Evolutionary conservation across 2,888 invertebrate species (phyloP).

Genomic region (Alcis repandata): DNA sequence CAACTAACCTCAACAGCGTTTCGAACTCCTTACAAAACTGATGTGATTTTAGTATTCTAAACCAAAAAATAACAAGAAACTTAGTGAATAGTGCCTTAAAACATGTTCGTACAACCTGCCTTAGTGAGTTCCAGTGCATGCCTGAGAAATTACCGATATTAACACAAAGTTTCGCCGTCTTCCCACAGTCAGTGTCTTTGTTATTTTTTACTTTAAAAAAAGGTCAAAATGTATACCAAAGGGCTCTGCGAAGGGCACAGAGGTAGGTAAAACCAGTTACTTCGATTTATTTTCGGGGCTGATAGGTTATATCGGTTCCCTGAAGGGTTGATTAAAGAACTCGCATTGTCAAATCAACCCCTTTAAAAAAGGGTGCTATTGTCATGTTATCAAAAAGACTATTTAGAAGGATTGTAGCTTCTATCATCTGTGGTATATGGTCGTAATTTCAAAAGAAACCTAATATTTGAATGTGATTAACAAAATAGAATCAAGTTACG

Average conservation of each 20-base stretch:
- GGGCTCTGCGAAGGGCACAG: constrained; percentile 32
- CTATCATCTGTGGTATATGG: constrained; percentile 28
- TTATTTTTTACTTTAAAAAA: constrained; percentile 35
- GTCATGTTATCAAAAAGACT: constrained; percentile 38
- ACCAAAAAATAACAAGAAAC: constrained; percentile 5
- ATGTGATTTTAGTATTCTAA: constrained; percentile 14
- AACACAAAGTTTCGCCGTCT: constrained; percentile 28
- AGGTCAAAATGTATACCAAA: constrained; percentile 46
- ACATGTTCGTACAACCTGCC: constrained; percentile 19
- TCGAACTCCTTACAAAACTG: constrained; percentile 13
- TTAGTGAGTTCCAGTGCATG: constrained; percentile 31
- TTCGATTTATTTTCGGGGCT: constrained; percentile 46
- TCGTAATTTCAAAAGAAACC: constrained; percentile 16
- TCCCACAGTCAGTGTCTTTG: constrained; percentile 42
- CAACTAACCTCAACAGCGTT: constrained; percentile 26
- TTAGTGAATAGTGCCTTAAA: constrained; percentile 28
- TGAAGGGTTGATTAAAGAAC: constrained; percentile 41
- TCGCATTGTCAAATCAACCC: constrained; percentile 40
- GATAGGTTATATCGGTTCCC: constrained; percentile 39
- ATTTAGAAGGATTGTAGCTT: constrained; percentile 22
- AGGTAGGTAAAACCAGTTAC: constrained; percentile 47
- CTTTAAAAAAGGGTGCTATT: constrained; percentile 34
- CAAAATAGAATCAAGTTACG: background rate
- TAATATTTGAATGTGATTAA: constrained; percentile 18
- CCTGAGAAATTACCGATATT: constrained; percentile 35